Evolutionary conservation across 2,113 vertebrate species (phyloP), one percentile per base, ranked within the genome.

Genomic region (Beaufortia kweichowensis): DNA sequence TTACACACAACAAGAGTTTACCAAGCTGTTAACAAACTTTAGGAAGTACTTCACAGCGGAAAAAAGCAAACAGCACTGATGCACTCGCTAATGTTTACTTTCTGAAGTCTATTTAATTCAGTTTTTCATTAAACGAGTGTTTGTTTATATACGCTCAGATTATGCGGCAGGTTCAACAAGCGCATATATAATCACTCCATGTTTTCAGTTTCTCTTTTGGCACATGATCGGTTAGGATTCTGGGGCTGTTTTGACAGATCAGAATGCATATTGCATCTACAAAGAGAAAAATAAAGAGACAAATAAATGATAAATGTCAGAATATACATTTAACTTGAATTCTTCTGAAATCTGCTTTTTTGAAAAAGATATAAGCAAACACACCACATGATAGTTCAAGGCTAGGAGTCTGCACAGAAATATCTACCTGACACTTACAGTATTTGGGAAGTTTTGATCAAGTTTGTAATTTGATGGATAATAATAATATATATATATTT

Each of bases 51-150:
- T 19, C 19, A 31, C 46, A 19, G 33, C 69, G 14, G 43, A 61
- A 60, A 23, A 39, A 74, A 77, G 67, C 48, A 78, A 72, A 29
- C 60, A 46, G 43, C 56, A 76, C 3, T 21, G 31, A 21, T 14
- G 21, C 19, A 1, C 29, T 63, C 56, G 28, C 73, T 68, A 55
- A 67, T 78, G 17, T 75, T 75, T 68, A 55, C 23, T 63, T n/a
- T 10, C 61, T 60, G 15, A 23, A n/a, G 43, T 35, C 64, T 60
- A 26, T 31, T 74, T 66, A 48, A 74, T 46, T 66, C 28, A 28
- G 23, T 61, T 81, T 76, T 60, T 70, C 43, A n/a, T 33, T 41
- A 26, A 72, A 31, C 21, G 2, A 33, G 28, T 53, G 24, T 55
- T 41, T 57, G 33, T 60, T 56, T 46, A 7, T 50, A 33, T 41